These are phyloP conservation scores for Helostoma temminkii DNA, from an alignment of 2,797 vertebrate species.

Conservation along the genomic window DNA sequence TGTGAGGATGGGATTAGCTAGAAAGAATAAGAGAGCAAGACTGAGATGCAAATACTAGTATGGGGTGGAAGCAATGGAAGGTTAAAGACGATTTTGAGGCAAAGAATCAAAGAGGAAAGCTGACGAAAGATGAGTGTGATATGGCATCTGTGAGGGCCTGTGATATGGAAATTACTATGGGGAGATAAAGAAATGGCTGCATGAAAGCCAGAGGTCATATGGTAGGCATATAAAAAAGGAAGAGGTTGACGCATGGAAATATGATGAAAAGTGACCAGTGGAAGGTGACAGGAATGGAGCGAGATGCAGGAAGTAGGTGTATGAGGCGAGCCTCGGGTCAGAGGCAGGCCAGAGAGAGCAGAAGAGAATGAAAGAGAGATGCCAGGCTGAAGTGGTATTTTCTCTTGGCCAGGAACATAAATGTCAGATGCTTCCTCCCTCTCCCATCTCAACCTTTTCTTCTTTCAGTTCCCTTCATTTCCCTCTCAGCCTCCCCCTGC, in stretches of 20 bases:
- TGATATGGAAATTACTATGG: constrained; percentile 76
- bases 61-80: constrained; percentile 27
- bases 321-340: constrained; percentile 45
- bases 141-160: constrained; percentile 59
- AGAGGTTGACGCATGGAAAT: constrained; percentile 50
- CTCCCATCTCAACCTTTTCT: constrained; percentile 78
- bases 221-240: constrained; percentile 50
- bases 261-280: constrained; percentile 36
- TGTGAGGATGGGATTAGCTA: constrained; percentile 47
- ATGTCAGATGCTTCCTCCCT: constrained; percentile 74
- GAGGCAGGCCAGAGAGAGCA: constrained; percentile 31
- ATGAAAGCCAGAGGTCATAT: constrained; percentile 67
- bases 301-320: constrained; percentile 19
- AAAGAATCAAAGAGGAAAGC: constrained; percentile 67
- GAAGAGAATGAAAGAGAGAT: constrained; percentile 64
- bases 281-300: constrained; percentile 13
- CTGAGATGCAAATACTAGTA: constrained; percentile 61
- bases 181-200: constrained; percentile 57
- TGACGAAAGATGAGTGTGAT: constrained; percentile 61
- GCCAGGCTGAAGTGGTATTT: constrained; percentile 76
- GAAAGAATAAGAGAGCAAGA: constrained; percentile 40
- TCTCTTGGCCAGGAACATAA: constrained; percentile 68
- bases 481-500: constrained; percentile 63
- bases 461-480: constrained; percentile 71
- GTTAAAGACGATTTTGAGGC: constrained; percentile 51